phyloP scores from a whole-genome alignment of 2,888 invertebrate species.

The Plebejus argus region DNA sequence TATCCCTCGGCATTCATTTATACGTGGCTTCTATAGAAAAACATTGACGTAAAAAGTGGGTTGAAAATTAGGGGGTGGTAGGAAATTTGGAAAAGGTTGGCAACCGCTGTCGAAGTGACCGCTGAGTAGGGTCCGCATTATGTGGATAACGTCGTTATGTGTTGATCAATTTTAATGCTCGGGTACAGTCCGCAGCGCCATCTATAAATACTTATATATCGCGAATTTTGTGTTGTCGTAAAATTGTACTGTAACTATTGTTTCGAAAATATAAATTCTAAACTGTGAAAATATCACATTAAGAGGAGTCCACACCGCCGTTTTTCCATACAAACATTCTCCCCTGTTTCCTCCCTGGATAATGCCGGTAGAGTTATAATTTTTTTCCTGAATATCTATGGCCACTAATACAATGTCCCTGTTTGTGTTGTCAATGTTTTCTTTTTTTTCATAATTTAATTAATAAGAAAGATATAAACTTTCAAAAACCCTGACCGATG shows the following conservation, averaged over 20 bases:
- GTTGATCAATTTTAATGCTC: conserved; percentile 79
- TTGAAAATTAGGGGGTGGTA: conserved; percentile 62
- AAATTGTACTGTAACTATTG: neutral
- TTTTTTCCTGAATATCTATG: too few relatives aligned
- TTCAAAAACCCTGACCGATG: too few relatives aligned
- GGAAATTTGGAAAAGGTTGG: conserved; percentile 66
- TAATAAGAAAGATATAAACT: too few relatives aligned
- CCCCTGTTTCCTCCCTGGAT: too few relatives aligned
- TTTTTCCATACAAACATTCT: too few relatives aligned
- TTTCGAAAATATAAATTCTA: neutral
- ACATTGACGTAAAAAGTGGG: conserved; percentile 80
- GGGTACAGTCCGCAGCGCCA: conserved; percentile 51
- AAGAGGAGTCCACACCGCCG: too few relatives aligned
- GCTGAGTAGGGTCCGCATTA: conserved; percentile 78
- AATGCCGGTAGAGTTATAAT: too few relatives aligned
- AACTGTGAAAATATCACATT: too few relatives aligned
- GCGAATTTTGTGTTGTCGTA: neutral
- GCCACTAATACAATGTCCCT: too few relatives aligned
- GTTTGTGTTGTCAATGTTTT: too few relatives aligned
- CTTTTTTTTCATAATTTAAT: too few relatives aligned
- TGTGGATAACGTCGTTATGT: conserved; percentile 79
- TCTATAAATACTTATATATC: conserved; percentile 42
- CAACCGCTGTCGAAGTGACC: conserved; percentile 79
- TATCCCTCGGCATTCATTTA: conserved; percentile 75
- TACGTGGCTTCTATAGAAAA: conserved; percentile 73